A percentile compares a stretch with the other conserved stretches of the same genome.
Evolutionary conservation across 2,113 vertebrate genomes (phyloP).

Genomic region (Dicrurus megarhynchus): DNA sequence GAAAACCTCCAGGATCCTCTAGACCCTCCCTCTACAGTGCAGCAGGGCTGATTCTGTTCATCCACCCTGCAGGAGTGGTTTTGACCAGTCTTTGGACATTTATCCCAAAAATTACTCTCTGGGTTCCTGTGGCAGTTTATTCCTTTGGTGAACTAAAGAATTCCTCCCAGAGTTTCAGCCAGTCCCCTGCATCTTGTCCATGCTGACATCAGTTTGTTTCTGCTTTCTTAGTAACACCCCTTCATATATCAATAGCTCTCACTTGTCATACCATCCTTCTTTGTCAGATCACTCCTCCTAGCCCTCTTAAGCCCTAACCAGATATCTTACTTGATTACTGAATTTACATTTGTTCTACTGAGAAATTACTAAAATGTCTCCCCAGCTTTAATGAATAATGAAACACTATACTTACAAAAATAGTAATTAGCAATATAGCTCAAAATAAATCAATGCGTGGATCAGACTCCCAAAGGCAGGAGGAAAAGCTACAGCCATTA

Average conservation of each 20-base stretch:
- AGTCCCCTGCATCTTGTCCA: not conserved
- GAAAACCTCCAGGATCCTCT: not conserved
- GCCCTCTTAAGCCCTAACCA: not conserved
- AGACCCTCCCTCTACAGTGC: not conserved
- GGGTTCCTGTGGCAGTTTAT: not conserved
- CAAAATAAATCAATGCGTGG: constrained; percentile 58
- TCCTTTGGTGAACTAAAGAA: not conserved
- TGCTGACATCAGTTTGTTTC: not conserved
- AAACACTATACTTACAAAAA: constrained; percentile 20
- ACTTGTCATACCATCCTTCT: not conserved
- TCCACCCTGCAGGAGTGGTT: not conserved
- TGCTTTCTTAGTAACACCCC: not conserved
- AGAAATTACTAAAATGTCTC: constrained; percentile 40
- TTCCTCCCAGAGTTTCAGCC: not conserved
- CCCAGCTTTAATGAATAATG: constrained; percentile 43
- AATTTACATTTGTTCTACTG: not conserved
- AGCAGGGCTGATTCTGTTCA: not conserved
- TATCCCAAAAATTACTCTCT: not conserved
- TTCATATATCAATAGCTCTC: not conserved
- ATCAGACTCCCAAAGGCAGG: constrained; percentile 42
- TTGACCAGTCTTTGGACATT: not conserved
- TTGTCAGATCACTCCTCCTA: not conserved
- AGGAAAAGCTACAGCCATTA: constrained; percentile 58
- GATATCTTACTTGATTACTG: not conserved
- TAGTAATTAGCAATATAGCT: constrained; percentile 65